A percentile compares a stretch with the other conserved stretches of the same genome.
These are phyloP conservation scores for Platichthys stellatus DNA, from an alignment of 2,113 vertebrate genomes.

Conservation along the genomic window DNA sequence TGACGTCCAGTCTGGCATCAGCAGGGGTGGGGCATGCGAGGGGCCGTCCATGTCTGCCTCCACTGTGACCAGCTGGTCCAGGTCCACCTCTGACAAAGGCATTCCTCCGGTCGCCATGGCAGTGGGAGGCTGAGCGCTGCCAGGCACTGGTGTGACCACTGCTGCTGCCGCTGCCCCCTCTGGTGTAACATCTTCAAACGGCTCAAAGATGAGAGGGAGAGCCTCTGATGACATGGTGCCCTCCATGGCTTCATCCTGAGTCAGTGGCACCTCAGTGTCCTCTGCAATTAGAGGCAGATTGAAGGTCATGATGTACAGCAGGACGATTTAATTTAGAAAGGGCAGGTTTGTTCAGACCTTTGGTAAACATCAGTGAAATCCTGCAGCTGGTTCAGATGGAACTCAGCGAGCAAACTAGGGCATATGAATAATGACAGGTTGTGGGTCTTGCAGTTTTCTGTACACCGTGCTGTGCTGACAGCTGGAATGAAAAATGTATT, in stretches of 20 bases:
- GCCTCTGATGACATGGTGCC: constrained; percentile 80
- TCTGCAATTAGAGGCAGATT: constrained; percentile 45
- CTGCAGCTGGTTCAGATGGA: neutral
- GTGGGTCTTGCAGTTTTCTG: constrained; percentile 26
- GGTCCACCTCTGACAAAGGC: constrained; percentile 59
- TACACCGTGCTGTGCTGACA: neutral
- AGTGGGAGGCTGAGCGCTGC: constrained; percentile 48
- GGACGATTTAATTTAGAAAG: neutral
- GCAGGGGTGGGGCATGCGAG: constrained; percentile 49
- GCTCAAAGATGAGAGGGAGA: constrained; percentile 83
- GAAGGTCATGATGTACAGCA: neutral
- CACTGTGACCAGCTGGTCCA: constrained; percentile 65
- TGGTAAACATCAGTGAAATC: constrained; percentile 10
- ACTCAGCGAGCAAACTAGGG: neutral
- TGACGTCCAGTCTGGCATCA: constrained; percentile 72
- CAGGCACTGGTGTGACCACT: constrained; percentile 33
- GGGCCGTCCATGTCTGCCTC: constrained; percentile 69
- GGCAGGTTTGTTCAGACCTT: neutral
- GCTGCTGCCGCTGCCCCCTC: constrained; percentile 27
- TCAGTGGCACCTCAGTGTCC: constrained; percentile 61
- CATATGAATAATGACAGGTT: constrained; percentile 2
- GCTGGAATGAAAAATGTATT: constrained; percentile 29
- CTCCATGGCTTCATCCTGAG: constrained; percentile 76
- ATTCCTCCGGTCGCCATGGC: constrained; percentile 52
- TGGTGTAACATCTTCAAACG: constrained; percentile 72